Evolutionary conservation across 53 echinoderm and acorn worm genomes (phyloP), one percentile per base, ranked within the genome.

Genomic region (Paracentrotus lividus): DNA sequence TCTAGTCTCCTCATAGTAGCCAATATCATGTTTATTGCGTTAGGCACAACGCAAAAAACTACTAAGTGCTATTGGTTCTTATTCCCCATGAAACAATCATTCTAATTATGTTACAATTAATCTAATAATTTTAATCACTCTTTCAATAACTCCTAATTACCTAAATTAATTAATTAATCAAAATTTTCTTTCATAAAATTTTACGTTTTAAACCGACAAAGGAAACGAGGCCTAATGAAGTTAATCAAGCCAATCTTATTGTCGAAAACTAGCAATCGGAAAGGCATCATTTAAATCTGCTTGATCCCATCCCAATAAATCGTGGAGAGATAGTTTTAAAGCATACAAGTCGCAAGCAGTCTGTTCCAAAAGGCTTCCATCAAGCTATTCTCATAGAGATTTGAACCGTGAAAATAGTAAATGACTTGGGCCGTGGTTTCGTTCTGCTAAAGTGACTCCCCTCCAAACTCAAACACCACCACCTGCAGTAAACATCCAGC

Each of bases 351-450:
- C 47, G 27, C 10, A 47, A 81, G 18, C n/a, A 10, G 10, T 81
- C n/a, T 81, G 33, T 47, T 81, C 81, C 47, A 81, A 47, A 13
- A 81, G 21, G 40, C 72, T 47, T 81, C 81, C 47, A 81, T n/a
- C 31, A 81, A 40, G 40, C 72, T 72, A 72, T 72, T 72, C 47
- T 81, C 24, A 47, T 45, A 43, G 81, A 81, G 81, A 81, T 81
- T 81, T 81, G 81, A 81, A 81, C 81, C 81, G 81, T 81, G 81
- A 81, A 81, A 81, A 81, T 47, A 81, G 47, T 81, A 24, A 47
- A 45, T 81, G 16, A 81, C 3, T 81, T 81, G 47, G 47, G 24
- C 18, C 47, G 45, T 44, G 44, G 81, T 26, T 81, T 81, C n/a
- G 81, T 81, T 81, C 81, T 81, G 81, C 81, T 81, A 8, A n/a